Evolutionary conservation across 2,888 invertebrate genomes (phyloP), one percentile per base, ranked within the genome.

Genomic region (Drosophila diplacantha): DNA sequence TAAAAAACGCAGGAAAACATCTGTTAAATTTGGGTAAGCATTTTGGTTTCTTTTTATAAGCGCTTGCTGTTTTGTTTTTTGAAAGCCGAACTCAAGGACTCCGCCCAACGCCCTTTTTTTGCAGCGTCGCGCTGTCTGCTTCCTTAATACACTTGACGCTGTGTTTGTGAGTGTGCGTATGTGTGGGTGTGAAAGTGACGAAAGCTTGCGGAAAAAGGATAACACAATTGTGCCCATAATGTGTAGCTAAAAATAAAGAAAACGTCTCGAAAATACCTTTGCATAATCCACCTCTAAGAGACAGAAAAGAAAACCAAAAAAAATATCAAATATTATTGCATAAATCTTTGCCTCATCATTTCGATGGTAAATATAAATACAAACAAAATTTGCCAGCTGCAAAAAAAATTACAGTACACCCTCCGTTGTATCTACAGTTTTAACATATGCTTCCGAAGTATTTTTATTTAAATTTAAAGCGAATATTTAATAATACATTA

Each of bases 121-220:
- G 58, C 47, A 62, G 81, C 78, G 78, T 73, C 80, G 75, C 54
- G 75, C 79, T 75, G 80, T 81, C 77, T 79, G 79, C 66, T 64
- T 56, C 38, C 55, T 43, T 44, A 63, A 55, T 43, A 59, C 43
- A 68, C 16, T 52, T 51, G 43, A 65, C 52, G 39, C 20, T 60
- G 52, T 59, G 44, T 18, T 18, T 51, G 47, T 43, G 44, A 61
- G 37, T 20, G 41, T 59, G 51, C 51, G 44, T 55, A 38, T 43
- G 51, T 62, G 68, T 69, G 58, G 71, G 71, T 68, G 78, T 68
- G 73, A 78, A 80, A 78, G 74, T 76, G 74, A 76, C 71, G 61
- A 79, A 70, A 79, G 70, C 46, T 74, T 70, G 59, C 31, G 46
- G 56, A 69, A 73, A 72, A 74, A 73, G 73, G 73, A 81, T 75